Percentiles rank a stretch among this genome's conserved stretches.
Conservation (phyloP, 2,113 vertebrate species). For the Mesocricetus auratus region DNA sequence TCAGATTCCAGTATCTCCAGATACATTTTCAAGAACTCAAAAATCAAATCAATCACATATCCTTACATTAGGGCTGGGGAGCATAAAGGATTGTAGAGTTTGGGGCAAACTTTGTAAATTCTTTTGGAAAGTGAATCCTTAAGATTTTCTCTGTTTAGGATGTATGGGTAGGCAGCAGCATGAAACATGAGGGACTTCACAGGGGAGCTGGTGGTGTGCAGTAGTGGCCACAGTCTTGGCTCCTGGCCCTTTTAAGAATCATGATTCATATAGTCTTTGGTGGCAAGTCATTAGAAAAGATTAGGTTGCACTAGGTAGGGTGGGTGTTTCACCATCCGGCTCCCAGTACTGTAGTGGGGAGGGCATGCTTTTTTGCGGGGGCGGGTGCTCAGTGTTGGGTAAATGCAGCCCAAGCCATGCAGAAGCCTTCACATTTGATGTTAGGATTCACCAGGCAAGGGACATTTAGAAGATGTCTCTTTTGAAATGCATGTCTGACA, state of each 20-base stretch:
- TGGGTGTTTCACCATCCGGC: not conserved
- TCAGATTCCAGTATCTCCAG: slow-evolving; percentile 22
- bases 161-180: not conserved
- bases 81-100: slow-evolving; percentile 17
- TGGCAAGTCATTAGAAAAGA: not conserved
- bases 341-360: not conserved
- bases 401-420: not conserved
- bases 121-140: slow-evolving; percentile 6
- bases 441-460: not conserved
- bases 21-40: slow-evolving; percentile 37
- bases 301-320: not conserved
- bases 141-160: not conserved
- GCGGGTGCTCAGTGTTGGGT: not conserved
- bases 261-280: not conserved
- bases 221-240: not conserved
- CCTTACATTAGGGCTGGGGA: not conserved
- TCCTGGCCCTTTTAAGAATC: not conserved
- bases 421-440: not conserved
- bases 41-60: slow-evolving; percentile 30
- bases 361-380: not conserved
- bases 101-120: slow-evolving; percentile 43
- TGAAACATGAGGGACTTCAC: not conserved
- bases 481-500: not conserved
- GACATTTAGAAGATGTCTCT: not conserved
- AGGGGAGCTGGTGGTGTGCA: not conserved